Conservation (phyloP, 2,113 vertebrate species). For the Malurus cyaneus region DNA sequence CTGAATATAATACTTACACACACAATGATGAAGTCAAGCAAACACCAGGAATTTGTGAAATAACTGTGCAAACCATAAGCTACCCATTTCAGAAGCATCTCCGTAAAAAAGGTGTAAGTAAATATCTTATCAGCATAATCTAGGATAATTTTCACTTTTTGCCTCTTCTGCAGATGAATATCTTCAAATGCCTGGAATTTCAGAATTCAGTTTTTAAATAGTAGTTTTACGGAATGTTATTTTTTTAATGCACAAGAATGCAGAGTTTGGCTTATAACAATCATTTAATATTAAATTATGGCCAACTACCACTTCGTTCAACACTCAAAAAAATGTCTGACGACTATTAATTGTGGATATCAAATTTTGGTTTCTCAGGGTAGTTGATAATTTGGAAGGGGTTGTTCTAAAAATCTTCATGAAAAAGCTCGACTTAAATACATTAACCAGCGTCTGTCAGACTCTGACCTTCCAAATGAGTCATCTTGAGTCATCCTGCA, state of each 20-base stretch:
- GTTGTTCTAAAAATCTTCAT: background rate
- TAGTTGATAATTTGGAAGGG: background rate
- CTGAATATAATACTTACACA: slow-evolving; percentile 71
- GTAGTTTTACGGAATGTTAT: background rate
- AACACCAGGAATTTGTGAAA: slow-evolving; percentile 96
- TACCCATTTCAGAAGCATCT: slow-evolving; percentile 95
- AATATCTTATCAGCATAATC: slow-evolving; percentile 88
- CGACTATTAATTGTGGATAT: background rate
- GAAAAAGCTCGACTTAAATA: background rate
- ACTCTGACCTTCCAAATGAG: background rate
- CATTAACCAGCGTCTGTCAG: background rate
- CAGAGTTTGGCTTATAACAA: background rate
- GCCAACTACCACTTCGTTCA: background rate
- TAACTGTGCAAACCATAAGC: slow-evolving; percentile 93
- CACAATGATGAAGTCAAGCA: slow-evolving; percentile 94
- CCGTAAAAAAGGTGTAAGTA: slow-evolving; percentile 89
- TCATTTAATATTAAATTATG: background rate
- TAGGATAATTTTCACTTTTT: slow-evolving; percentile 77
- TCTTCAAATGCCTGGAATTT: slow-evolving; percentile 91
- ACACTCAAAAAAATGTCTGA: background rate
- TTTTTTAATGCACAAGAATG: background rate
- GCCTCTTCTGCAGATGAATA: slow-evolving; percentile 77
- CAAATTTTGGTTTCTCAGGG: background rate
- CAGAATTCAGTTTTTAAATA: background rate
- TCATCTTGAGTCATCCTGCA: background rate